These are phyloP conservation scores for Pedetes capensis DNA, from an alignment of 2,113 vertebrate genomes.

Conservation along the genomic window DNA sequence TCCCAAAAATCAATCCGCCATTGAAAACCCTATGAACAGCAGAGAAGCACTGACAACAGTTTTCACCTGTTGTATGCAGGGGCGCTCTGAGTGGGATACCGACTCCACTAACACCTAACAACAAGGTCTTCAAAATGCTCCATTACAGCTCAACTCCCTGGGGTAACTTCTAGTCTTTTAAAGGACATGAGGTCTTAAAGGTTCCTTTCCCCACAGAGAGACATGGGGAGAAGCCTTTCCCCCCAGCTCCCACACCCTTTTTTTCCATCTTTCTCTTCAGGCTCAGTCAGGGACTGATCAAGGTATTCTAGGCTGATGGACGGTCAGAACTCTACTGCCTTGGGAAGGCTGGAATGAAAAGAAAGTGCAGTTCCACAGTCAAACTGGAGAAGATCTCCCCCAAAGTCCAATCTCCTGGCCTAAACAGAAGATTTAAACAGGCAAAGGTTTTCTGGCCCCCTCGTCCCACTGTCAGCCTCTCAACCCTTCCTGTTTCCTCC, in stretches of 20 bases:
- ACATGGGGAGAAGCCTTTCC: background rate
- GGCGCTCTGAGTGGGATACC: no score
- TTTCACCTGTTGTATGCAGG: no score
- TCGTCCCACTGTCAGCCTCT: background rate
- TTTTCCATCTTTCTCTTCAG: background rate
- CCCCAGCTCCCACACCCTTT: background rate
- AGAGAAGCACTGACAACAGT: no score
- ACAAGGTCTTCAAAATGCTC: no score
- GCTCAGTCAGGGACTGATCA: background rate
- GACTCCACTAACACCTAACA: no score
- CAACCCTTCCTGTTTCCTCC: background rate
- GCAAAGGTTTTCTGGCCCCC: background rate
- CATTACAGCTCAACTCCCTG: no score
- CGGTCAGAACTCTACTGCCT: background rate
- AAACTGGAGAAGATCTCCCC: background rate
- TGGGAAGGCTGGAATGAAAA: background rate
- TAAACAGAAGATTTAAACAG: background rate
- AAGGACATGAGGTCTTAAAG: background rate
- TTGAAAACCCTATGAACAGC: no score
- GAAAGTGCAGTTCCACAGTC: background rate
- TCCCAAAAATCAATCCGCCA: no score
- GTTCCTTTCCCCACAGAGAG: background rate
- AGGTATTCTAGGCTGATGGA: background rate
- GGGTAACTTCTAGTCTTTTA: background rate
- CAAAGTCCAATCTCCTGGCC: background rate